Conservation (phyloP, 2,888 invertebrate genomes). For the Abrostola triplasia region DNA sequence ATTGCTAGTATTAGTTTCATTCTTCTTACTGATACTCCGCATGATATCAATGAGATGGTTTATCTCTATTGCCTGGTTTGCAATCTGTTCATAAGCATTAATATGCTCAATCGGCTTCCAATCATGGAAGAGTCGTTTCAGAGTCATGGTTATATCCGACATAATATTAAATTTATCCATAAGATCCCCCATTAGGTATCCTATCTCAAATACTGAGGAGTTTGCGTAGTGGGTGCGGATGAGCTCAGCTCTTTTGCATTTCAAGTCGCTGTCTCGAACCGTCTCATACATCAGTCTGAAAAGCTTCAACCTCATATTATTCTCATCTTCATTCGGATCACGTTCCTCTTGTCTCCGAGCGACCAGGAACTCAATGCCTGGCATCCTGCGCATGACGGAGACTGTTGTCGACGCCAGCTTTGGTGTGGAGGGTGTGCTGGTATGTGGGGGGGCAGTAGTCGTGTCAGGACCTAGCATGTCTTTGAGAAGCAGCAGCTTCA, state of each 20-base stretch:
- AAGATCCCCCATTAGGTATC: constrained; percentile 71
- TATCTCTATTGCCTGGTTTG: constrained; percentile 75
- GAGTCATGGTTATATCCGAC: constrained; percentile 66
- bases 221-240: constrained; percentile 69
- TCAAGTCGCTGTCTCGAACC: constrained; percentile 73
- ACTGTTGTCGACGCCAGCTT: not conserved
- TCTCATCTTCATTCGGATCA: constrained; percentile 58
- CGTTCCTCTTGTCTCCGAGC: constrained; percentile 6
- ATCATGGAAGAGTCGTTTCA: constrained; percentile 62
- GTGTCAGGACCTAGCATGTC: not conserved
- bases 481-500: constrained; percentile 24
- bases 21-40: constrained; percentile 47
- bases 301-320: constrained; percentile 73
- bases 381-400: constrained; percentile 15
- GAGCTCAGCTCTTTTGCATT: constrained; percentile 71
- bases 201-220: constrained; percentile 69
- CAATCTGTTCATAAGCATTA: constrained; percentile 78
- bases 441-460: no score
- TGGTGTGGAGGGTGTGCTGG: not conserved
- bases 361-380: constrained; percentile 9
- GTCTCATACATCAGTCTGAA: constrained; percentile 80
- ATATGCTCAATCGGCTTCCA: constrained; percentile 83
- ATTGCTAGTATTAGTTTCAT: not conserved
- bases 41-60: constrained; percentile 71
- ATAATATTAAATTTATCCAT: constrained; percentile 72